Conservation (phyloP, 2,113 vertebrate genomes). For the Bubo scandiacus region DNA sequence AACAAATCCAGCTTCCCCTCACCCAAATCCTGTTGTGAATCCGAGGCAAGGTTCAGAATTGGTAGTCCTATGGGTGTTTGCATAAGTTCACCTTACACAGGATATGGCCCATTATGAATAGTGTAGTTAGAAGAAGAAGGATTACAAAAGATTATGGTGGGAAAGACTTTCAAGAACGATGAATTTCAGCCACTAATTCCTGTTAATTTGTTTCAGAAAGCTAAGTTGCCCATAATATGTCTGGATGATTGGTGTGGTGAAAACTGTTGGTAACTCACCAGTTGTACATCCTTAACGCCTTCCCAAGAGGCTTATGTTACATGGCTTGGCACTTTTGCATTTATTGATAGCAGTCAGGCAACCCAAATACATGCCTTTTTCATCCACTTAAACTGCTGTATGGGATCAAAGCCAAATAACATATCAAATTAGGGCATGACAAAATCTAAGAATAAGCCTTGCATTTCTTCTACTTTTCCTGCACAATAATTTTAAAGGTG, state of each 20-base stretch:
- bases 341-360: not conserved
- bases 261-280: not conserved
- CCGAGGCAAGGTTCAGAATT: not conserved
- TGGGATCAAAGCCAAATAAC: not conserved
- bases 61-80: not conserved
- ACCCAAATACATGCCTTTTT: not conserved
- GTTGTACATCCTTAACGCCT: not conserved
- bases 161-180: not conserved
- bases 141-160: not conserved
- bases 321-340: not conserved
- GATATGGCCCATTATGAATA: not conserved
- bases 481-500: not conserved
- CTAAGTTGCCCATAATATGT: not conserved
- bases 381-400: not conserved
- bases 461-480: not conserved
- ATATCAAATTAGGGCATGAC: not conserved
- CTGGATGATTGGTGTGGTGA: not conserved
- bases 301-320: not conserved
- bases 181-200: not conserved
- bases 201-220: not conserved
- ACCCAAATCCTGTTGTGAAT: not conserved
- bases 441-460: not conserved
- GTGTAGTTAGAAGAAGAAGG: not conserved
- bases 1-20: not conserved
- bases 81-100: not conserved